Evolutionary conservation across 2,797 vertebrate genomes (phyloP).

Genomic region (Enteromius afrohamiltoni): DNA sequence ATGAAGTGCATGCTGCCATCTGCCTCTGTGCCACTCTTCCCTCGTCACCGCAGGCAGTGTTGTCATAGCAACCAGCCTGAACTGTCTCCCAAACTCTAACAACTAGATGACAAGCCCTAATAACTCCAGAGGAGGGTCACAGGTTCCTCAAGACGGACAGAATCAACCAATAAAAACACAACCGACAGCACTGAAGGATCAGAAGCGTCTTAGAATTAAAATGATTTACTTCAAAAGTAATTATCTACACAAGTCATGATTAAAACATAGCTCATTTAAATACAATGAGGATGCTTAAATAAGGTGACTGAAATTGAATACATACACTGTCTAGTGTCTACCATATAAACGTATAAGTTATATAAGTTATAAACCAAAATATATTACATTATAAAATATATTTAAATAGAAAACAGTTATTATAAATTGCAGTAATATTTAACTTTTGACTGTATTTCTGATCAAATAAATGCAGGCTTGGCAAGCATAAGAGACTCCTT

Average conservation of each 20-base stretch:
- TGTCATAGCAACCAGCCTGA: constrained; percentile 55
- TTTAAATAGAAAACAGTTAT: background rate
- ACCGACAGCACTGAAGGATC: background rate
- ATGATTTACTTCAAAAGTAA: background rate
- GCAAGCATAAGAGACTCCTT: background rate
- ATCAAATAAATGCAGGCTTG: background rate
- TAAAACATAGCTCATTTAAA: background rate
- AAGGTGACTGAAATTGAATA: background rate
- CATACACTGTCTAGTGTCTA: background rate
- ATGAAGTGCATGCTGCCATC: constrained; percentile 57
- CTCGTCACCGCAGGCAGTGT: constrained; percentile 53
- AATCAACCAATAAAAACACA: background rate
- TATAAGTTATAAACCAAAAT: background rate
- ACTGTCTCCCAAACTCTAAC: constrained; percentile 41
- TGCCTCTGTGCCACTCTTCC: constrained; percentile 54
- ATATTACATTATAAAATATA: background rate
- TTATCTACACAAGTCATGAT: background rate
- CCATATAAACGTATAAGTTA: background rate
- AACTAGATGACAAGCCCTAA: constrained; percentile 39
- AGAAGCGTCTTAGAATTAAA: background rate
- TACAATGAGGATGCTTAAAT: background rate
- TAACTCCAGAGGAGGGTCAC: constrained; percentile 13
- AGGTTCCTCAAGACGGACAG: background rate
- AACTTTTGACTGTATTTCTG: no score
- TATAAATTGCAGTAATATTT: background rate